Percentiles rank a stretch among this genome's conserved stretches.
phyloP scores from a whole-genome alignment of 2,888 invertebrate species.

The Eremobia ochroleuca region DNA sequence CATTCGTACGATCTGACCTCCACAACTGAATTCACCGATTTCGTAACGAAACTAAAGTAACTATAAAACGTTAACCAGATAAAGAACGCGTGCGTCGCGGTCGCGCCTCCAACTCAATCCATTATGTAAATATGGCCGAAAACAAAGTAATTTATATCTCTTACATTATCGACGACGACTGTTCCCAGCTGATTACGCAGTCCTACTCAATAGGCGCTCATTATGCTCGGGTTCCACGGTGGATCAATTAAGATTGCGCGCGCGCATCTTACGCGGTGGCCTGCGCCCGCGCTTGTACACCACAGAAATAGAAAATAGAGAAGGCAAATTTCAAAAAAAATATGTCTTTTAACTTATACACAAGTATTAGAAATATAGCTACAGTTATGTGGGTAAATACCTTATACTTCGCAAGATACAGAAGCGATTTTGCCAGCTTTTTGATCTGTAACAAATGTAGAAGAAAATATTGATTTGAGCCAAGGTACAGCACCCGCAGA shows the following conservation, averaged over 20 bases:
- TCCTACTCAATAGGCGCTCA: conserved; percentile 48
- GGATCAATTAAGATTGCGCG: conserved; percentile 67
- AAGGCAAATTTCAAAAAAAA: conserved; percentile 1
- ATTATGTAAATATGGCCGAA: conserved; percentile 55
- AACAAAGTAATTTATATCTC: conserved; percentile 51
- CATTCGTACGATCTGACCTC: not conserved
- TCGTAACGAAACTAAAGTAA: conserved; percentile 22
- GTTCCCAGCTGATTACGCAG: conserved; percentile 30
- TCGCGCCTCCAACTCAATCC: conserved; percentile 45
- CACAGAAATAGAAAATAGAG: not conserved
- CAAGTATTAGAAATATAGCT: not conserved
- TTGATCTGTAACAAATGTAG: not conserved
- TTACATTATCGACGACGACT: conserved; percentile 31
- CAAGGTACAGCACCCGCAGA: not conserved
- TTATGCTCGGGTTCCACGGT: conserved; percentile 43
- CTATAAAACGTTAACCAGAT: conserved; percentile 14
- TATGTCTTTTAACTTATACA: too few relatives aligned
- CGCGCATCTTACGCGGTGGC: conserved; percentile 59
- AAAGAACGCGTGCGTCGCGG: conserved; percentile 7
- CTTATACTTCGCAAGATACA: not conserved
- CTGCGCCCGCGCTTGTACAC: conserved; percentile 14
- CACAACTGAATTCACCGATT: conserved; percentile 1
- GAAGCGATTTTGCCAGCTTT: not conserved
- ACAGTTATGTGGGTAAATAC: too few relatives aligned
- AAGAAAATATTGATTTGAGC: not conserved